These are phyloP conservation scores for Vireo griseus DNA, from an alignment of 2,797 vertebrate genomes.

Conservation along the genomic window DNA sequence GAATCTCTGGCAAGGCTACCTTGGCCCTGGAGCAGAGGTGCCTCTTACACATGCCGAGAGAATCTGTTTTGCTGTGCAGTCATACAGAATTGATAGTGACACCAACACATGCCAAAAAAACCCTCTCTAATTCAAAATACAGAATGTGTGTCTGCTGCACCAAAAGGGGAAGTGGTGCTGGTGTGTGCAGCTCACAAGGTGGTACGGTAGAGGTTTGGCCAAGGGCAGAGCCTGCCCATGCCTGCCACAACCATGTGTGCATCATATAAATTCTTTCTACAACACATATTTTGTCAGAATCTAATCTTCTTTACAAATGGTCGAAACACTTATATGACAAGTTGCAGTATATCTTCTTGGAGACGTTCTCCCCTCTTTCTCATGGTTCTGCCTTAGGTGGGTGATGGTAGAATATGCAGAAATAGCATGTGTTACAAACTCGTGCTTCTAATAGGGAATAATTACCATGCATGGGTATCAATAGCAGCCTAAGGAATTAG, in stretches of 20 bases:
- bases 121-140: neutral
- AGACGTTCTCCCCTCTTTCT: neutral
- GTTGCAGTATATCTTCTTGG: neutral
- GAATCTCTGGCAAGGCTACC: neutral
- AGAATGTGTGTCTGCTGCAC: neutral
- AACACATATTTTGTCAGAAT: neutral
- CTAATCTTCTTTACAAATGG: neutral
- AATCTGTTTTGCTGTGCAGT: neutral
- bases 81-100: neutral
- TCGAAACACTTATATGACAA: neutral
- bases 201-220: rapidly evolving
- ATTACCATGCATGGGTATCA: neutral
- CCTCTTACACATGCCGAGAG: neutral
- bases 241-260: neutral
- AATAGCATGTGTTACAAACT: neutral
- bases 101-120: neutral
- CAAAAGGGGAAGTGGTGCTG: neutral
- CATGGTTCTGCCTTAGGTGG: neutral
- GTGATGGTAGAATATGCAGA: neutral
- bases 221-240: neutral
- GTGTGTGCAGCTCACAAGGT: neutral
- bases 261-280: neutral
- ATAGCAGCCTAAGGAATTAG: neutral
- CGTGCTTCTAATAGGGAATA: neutral
- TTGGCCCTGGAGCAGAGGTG: neutral